A percentile compares a stretch with the other conserved stretches of the same genome.
phyloP scores from a whole-genome alignment of 2,888 invertebrate species.

The Pelosia muscerda region DNA sequence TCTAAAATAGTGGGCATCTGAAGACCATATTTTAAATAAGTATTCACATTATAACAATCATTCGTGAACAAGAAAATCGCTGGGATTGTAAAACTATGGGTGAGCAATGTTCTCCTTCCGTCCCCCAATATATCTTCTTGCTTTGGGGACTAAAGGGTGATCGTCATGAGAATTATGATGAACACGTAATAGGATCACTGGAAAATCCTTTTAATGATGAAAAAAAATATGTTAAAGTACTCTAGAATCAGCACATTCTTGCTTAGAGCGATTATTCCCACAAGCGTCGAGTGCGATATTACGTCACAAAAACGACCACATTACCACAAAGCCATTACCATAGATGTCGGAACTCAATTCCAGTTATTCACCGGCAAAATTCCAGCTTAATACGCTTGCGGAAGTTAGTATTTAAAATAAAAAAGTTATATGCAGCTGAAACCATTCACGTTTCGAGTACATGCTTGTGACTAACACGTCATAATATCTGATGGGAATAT shows the following conservation, averaged over 20 bases:
- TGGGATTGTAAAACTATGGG: no score
- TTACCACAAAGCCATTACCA: conserved; percentile 17
- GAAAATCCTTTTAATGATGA: not conserved
- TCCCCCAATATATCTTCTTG: no score
- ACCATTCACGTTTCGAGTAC: conserved; percentile 10
- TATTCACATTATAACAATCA: no score
- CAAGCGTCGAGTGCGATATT: not conserved
- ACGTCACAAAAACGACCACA: not conserved
- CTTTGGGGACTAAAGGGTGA: no score
- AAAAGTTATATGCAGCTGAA: conserved; percentile 22
- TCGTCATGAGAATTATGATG: no score
- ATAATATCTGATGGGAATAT: conserved; percentile 33
- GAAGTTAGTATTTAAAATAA: conserved; percentile 34
- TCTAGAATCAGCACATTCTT: not conserved
- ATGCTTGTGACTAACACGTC: conserved; percentile 22
- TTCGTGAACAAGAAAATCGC: no score
- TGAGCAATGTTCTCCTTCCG: no score
- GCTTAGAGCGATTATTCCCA: not conserved
- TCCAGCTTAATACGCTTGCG: conserved; percentile 18
- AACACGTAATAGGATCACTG: no score
- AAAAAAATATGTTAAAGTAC: not conserved
- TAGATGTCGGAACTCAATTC: conserved; percentile 11
- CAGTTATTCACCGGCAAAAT: conserved; percentile 28
- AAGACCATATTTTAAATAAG: no score
- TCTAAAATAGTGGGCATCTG: no score